Conservation (phyloP, 2,113 vertebrate species). For the Prunella fulvescens region DNA sequence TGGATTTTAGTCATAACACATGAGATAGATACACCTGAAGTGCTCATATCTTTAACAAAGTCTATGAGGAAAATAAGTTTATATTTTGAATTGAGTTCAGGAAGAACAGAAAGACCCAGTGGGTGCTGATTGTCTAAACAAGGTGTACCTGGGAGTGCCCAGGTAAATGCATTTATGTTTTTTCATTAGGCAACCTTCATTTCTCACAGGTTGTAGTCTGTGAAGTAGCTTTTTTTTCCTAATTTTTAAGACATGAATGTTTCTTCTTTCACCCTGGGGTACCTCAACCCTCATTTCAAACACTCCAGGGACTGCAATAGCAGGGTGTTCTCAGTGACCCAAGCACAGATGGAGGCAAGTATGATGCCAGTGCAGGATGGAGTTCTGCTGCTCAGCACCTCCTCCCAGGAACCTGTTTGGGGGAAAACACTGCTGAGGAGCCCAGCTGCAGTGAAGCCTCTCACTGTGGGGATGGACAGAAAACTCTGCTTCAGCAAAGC, state of each 20-base stretch:
- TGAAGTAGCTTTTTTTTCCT: neutral
- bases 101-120: neutral
- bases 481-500: neutral
- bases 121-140: neutral
- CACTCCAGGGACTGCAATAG: rapidly evolving
- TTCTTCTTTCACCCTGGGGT: neutral
- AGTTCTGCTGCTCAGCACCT: neutral
- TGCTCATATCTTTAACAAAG: neutral
- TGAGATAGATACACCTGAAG: neutral
- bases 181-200: neutral
- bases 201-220: neutral
- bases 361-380: neutral
- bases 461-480: neutral
- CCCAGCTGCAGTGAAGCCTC: neutral
- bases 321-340: neutral
- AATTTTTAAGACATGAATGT: neutral
- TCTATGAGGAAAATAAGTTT: neutral
- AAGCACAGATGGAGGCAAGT: rapidly evolving
- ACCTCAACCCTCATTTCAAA: neutral
- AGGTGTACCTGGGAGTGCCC: neutral
- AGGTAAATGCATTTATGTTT: neutral
- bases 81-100: neutral
- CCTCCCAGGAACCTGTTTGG: neutral
- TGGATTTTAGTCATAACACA: neutral
- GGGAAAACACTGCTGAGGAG: neutral